Evolutionary conservation across 2,888 invertebrate genomes (phyloP), one percentile per base, ranked within the genome.

Genomic region (Caenorhabditis wallacei): DNA sequence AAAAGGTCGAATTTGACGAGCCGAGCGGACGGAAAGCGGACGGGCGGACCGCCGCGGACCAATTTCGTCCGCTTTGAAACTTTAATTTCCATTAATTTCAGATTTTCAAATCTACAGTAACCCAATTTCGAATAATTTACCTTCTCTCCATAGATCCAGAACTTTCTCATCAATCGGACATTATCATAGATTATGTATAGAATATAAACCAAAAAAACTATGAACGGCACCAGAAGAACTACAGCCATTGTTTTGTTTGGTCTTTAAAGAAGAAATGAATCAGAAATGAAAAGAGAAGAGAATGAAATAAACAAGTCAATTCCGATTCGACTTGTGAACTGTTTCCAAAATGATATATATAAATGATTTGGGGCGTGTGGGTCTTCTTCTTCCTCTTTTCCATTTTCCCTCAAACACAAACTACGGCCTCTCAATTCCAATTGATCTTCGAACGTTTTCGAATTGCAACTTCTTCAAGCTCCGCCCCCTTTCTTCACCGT

Each of bases 81-180:
- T n/a, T n/a, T n/a, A n/a, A n/a, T n/a, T n/a, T n/a, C n/a, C n/a
- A n/a, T n/a, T n/a, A n/a, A n/a, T n/a, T n/a, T n/a, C n/a, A n/a
- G n/a, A n/a, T n/a, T n/a, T n/a, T n/a, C n/a, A n/a, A n/a, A n/a
- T n/a, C n/a, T n/a, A n/a, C n/a, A n/a, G n/a, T n/a, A n/a, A n/a
- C n/a, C n/a, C n/a, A n/a, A n/a, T n/a, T n/a, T n/a, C n/a, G n/a
- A n/a, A n/a, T n/a, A n/a, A 11, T 43, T 46, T 46, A 76, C 75
- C 59, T 76, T 76, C 37, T 59, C 59, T 26, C 75, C 75, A 40
- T 68, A 76, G 8, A 68, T 68, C 75, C 75, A 76, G 51, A 76
- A 76, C 68, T 76, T 76, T 51, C 75, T 57, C 75, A 76, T 76
- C 59, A 66, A 24, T 18, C 75, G 37, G 2, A 76, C 18, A 13